Base-by-base conservation (phyloP, 2,113 vertebrate genomes). In the Melospiza georgiana region DNA sequence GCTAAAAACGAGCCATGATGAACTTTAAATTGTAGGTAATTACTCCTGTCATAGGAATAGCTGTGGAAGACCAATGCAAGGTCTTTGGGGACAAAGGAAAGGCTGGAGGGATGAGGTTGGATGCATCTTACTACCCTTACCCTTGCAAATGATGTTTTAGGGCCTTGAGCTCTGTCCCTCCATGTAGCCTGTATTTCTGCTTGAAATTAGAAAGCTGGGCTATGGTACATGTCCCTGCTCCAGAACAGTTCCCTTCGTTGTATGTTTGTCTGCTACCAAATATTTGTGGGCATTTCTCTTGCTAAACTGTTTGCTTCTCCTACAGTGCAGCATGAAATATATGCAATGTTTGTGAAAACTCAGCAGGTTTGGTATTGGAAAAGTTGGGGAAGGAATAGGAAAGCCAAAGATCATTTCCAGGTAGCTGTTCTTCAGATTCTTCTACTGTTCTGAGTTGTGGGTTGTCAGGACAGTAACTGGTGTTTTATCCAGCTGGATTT, bases 401-500 rank as follows among this genome's bases (percentile, higher is more conserved):
- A 68, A 74, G 67, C 46, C 68, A 69, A 65, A 74, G 33, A 77
- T 67, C 10, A 21, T 59, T 92, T 91, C 52, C 75, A 81, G 39
- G 82, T 84, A 75, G 59, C 68, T 65, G 1, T 65, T 84, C 37
- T 77, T 84, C 0, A 1, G 57, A 37, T 88, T 86, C n/a, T 86
- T 90, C 52, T 81, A 2, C 48, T 59, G 9, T 25, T 92, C 16
- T 72, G 68, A 80, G 73, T 72, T 0, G 0, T 5, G 21, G 23
- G n/a, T 82, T 92, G 28, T 83, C 0, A 1, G 43, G 41, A 84
- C 46, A 65, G 23, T 72, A 81, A 84, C 48, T 72, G 72, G 31
- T 88, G 12, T 88, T 96, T 84, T 75, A 78, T 85, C 87, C 83
- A 95, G 52, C 49, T 94, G 65, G 33, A 72, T 94, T 80, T 94